These are phyloP conservation scores for Sprattus sprattus DNA, from an alignment of 2,113 vertebrate genomes.

Conservation along the genomic window DNA sequence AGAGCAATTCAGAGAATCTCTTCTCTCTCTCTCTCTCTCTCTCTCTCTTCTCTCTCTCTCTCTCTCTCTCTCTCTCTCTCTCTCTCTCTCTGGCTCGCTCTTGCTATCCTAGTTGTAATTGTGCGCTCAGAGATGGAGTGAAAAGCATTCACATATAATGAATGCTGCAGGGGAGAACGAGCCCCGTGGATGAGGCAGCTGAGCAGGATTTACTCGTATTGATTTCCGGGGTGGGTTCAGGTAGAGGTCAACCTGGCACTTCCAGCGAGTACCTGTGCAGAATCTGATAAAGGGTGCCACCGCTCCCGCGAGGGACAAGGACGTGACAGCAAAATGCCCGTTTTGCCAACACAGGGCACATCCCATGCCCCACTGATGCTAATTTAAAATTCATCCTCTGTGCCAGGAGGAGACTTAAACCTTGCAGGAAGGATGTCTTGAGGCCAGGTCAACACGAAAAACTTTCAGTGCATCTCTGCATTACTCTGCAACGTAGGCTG, in stretches of 20 bases:
- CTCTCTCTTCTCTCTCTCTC: slow-evolving; percentile 11
- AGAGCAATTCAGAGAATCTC: slow-evolving; percentile 33
- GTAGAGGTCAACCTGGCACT: slow-evolving; percentile 44
- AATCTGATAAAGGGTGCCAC: slow-evolving; percentile 28
- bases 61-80: neutral
- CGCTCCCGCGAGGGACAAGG: neutral
- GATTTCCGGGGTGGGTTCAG: slow-evolving; percentile 50
- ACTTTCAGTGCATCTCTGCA: neutral
- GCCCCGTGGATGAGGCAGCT: slow-evolving; percentile 22
- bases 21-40: neutral
- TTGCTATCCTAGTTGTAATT: neutral
- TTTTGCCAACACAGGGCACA: neutral
- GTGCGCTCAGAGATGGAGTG: neutral
- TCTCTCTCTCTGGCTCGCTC: slow-evolving; percentile 4
- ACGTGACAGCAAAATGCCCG: slow-evolving; percentile 14
- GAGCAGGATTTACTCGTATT: slow-evolving; percentile 44
- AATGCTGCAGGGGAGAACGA: neutral
- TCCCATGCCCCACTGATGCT: neutral
- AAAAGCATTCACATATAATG: neutral
- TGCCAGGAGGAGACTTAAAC: neutral
- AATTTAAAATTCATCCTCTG: neutral
- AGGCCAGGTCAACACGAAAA: neutral
- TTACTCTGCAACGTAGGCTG: neutral
- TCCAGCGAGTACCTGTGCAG: slow-evolving; percentile 19
- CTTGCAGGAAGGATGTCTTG: neutral